phyloP scores from a whole-genome alignment of 2,797 vertebrate species.

The Pantherophis alleghaniensis region DNA sequence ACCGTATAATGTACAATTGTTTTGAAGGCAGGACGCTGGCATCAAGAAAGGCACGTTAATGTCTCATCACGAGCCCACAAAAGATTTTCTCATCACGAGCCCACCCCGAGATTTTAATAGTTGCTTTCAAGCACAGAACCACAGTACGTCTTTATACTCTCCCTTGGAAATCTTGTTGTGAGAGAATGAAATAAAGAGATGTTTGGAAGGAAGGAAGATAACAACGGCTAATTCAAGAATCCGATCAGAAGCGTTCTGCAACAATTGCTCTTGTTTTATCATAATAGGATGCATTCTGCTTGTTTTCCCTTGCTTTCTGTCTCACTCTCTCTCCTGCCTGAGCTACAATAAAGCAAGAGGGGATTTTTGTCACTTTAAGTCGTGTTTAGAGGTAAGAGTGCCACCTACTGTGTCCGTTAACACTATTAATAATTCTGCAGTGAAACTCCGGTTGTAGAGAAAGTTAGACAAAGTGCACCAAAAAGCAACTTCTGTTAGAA shows the following conservation, averaged over 20 bases:
- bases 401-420: slow-evolving; percentile 64
- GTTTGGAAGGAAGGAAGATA: slow-evolving; percentile 8
- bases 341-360: background rate
- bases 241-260: background rate
- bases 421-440: background rate
- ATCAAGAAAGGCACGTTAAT: background rate
- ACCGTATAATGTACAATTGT: background rate
- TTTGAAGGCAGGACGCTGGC: background rate
- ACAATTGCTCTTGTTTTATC: slow-evolving; percentile 43
- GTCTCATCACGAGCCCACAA: background rate
- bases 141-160: slow-evolving; percentile 20
- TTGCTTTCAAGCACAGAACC: rapidly evolving
- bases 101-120: background rate
- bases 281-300: background rate
- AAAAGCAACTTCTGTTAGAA: background rate
- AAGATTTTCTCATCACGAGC: background rate
- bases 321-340: background rate
- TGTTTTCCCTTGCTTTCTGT: background rate
- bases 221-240: slow-evolving; percentile 39
- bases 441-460: background rate
- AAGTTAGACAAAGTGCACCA: background rate
- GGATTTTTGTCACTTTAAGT: slow-evolving; percentile 9
- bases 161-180: background rate
- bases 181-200: slow-evolving; percentile 1
- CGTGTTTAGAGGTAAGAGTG: slow-evolving; percentile 65